Conservation (phyloP, 2,888 invertebrate genomes). For the Eupithecia subumbrata region DNA sequence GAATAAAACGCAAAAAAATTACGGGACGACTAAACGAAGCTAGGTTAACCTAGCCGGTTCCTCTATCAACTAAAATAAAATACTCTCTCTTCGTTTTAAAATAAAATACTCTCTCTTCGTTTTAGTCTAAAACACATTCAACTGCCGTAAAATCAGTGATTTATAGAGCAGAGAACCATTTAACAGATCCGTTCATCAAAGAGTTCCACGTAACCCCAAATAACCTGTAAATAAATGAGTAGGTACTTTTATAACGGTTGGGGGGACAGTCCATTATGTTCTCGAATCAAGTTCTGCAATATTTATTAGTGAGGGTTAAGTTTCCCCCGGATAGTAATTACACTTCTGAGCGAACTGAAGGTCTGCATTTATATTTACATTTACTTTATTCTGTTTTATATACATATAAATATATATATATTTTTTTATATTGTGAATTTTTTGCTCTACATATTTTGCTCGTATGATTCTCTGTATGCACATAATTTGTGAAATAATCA, state of each 20-base stretch:
- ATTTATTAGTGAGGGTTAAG: slow-evolving; percentile 59
- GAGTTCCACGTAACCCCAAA: slow-evolving; percentile 23
- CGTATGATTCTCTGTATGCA: no score
- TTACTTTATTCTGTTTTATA: no score
- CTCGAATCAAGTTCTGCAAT: slow-evolving; percentile 57
- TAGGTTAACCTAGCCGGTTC: neutral
- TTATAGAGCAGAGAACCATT: slow-evolving; percentile 14
- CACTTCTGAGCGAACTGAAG: slow-evolving; percentile 27
- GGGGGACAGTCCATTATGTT: slow-evolving; percentile 46
- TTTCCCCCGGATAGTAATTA: slow-evolving; percentile 60
- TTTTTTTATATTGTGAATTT: no score
- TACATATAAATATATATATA: no score
- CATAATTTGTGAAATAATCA: no score
- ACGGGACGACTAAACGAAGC: no score
- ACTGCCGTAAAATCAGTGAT: slow-evolving; percentile 9
- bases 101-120: neutral
- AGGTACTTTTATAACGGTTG: slow-evolving; percentile 28
- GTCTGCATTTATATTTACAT: slow-evolving; percentile 1
- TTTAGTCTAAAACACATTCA: neutral
- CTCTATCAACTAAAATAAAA: neutral
- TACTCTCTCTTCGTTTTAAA: neutral
- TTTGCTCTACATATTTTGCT: no score
- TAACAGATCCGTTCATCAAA: slow-evolving; percentile 18
- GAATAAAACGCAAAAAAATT: no score
- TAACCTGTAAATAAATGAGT: slow-evolving; percentile 30